These are phyloP conservation scores for Glossophaga mutica DNA, from an alignment of 2,797 vertebrate genomes.

Conservation along the genomic window DNA sequence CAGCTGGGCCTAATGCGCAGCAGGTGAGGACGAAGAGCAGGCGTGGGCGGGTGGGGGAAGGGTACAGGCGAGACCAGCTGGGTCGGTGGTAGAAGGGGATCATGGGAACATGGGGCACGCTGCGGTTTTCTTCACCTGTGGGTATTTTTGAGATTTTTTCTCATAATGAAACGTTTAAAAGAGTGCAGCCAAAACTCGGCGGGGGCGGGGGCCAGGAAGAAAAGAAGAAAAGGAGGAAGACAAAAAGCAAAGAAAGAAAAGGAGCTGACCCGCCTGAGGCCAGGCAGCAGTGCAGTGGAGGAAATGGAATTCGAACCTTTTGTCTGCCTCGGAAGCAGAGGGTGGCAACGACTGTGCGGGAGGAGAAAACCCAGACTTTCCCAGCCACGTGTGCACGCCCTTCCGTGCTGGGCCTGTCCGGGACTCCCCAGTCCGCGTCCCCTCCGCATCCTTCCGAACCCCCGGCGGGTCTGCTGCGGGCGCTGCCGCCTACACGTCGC, in stretches of 20 bases:
- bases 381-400: neutral
- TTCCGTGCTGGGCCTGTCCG: neutral
- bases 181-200: neutral
- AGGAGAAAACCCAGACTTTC: neutral
- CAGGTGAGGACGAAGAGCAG: neutral
- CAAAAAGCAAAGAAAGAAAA: neutral
- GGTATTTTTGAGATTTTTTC: neutral
- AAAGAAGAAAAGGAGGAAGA: neutral
- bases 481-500: neutral
- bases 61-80: neutral
- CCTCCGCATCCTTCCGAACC: accelerated
- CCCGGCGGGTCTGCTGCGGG: neutral
- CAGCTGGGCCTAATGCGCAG: no score
- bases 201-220: neutral
- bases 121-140: neutral
- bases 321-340: neutral
- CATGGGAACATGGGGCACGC: no score
- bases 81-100: neutral
- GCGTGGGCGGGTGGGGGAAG: neutral
- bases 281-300: neutral
- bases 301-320: neutral
- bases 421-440: neutral
- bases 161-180: neutral
- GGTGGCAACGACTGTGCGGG: no score
- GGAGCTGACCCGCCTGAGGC: neutral